Conservation (phyloP, 1,140 invertebrate genomes). For the Antheraea mylitta region DNA sequence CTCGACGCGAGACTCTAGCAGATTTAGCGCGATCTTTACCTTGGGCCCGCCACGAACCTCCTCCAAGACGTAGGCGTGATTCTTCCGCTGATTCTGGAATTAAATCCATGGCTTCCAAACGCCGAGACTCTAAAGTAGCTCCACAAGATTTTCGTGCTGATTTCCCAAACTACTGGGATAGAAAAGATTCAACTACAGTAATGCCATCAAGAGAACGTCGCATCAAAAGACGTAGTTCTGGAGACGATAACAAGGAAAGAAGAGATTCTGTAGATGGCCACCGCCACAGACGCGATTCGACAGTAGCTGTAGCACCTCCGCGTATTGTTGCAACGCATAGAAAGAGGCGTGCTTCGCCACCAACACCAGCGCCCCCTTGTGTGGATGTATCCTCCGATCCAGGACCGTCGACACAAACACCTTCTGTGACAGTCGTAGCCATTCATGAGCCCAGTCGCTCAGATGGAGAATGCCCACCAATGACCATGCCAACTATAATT, state of each 20-base stretch:
- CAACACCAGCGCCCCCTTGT: conserved; percentile 82
- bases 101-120: conserved; percentile 85
- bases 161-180: conserved; percentile 84
- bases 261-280: conserved; percentile 67
- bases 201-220: conserved; percentile 68
- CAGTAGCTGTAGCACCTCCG: conserved; percentile 78
- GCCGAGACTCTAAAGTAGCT: conserved; percentile 83
- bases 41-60: conserved; percentile 82
- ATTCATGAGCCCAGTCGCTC: conserved; percentile 70
- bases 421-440: conserved; percentile 72
- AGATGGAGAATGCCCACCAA: conserved; percentile 79
- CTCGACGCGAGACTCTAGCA: conserved; percentile 90
- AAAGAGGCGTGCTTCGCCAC: conserved; percentile 83
- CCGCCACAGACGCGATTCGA: conserved; percentile 82
- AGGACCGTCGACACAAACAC: conserved; percentile 72
- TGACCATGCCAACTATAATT: conserved; percentile 88
- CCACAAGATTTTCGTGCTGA: conserved; percentile 86
- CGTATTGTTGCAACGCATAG: conserved; percentile 80
- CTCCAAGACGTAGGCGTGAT: conserved; percentile 84
- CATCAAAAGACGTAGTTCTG: conserved; percentile 78
- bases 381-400: conserved; percentile 88
- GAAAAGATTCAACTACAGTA: conserved; percentile 79
- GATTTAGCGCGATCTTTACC: conserved; percentile 88
- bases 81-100: conserved; percentile 91
- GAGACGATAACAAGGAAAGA: conserved; percentile 68